phyloP scores from a whole-genome alignment of 2,113 vertebrate species.

The Psittacara wagleri region DNA sequence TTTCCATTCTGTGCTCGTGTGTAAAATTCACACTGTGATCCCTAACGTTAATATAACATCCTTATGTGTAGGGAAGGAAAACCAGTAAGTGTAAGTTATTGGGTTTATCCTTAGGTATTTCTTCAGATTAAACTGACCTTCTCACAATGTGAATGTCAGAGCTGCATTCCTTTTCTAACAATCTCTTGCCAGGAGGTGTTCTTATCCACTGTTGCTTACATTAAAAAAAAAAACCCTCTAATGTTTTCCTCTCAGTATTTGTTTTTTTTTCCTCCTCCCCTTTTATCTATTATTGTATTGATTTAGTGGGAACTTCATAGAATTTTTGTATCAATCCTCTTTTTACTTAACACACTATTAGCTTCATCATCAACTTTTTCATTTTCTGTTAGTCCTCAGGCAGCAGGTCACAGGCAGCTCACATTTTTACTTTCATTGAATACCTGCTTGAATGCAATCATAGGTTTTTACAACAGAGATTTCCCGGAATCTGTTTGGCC shows the following conservation, averaged over 20 bases:
- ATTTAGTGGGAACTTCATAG: not conserved
- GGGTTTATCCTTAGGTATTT: not conserved
- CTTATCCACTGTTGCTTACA: not conserved
- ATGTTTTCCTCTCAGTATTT: not conserved
- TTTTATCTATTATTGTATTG: not conserved
- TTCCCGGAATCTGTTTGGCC: not conserved
- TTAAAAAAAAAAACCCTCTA: rapidly evolving
- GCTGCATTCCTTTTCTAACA: not conserved
- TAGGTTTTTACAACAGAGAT: not conserved
- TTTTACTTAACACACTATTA: not conserved
- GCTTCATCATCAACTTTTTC: not conserved
- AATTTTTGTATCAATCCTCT: not conserved
- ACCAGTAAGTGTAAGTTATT: not conserved
- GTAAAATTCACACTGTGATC: not conserved
- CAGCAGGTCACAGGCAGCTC: not conserved
- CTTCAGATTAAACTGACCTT: constrained; percentile 23
- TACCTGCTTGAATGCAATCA: not conserved
- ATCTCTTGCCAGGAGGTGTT: not conserved
- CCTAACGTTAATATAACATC: not conserved
- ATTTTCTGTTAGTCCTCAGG: not conserved
- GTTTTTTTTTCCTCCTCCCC: not conserved
- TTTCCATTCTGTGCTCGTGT: not conserved
- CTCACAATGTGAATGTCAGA: not conserved
- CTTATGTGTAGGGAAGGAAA: not conserved
- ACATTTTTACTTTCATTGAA: not conserved